Evolutionary conservation across 2,888 invertebrate genomes (phyloP).

Genomic region (Eupithecia subumbrata): DNA sequence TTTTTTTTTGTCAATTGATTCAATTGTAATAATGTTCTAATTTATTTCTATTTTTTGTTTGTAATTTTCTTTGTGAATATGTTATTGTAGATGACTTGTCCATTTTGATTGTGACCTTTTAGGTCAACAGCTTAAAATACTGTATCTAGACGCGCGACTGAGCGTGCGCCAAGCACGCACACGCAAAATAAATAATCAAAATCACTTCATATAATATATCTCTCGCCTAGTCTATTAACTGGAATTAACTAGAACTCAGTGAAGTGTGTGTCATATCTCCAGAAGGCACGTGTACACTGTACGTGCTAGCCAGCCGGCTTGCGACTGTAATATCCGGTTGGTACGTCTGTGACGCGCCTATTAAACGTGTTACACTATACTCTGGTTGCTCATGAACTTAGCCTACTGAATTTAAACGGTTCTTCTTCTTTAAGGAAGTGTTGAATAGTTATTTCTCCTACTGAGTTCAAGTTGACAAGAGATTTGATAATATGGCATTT

Average conservation of each 20-base stretch:
- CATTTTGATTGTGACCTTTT: too few relatives aligned
- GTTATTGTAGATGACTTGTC: too few relatives aligned
- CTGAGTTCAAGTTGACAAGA: not conserved
- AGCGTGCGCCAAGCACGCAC: not conserved
- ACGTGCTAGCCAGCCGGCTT: constrained; percentile 7
- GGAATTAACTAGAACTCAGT: not conserved
- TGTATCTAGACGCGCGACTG: not conserved
- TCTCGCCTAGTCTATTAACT: not conserved
- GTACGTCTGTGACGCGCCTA: constrained; percentile 19
- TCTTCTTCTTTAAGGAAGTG: not conserved
- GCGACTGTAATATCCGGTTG: constrained; percentile 20
- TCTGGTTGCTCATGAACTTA: constrained; percentile 10
- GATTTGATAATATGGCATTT: too few relatives aligned
- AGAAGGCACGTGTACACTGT: constrained; percentile 4
- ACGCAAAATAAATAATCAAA: not conserved
- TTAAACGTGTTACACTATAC: constrained; percentile 17
- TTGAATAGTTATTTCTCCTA: not conserved
- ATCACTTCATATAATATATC: not conserved
- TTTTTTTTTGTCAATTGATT: too few relatives aligned
- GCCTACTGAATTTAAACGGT: not conserved
- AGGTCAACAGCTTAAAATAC: too few relatives aligned
- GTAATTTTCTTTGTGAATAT: too few relatives aligned
- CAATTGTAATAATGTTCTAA: too few relatives aligned
- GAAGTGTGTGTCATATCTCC: constrained; percentile 14
- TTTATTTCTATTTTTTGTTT: too few relatives aligned